Evolutionary conservation across 2,888 invertebrate genomes (phyloP).

Genomic region (Candidula unifasciata): DNA sequence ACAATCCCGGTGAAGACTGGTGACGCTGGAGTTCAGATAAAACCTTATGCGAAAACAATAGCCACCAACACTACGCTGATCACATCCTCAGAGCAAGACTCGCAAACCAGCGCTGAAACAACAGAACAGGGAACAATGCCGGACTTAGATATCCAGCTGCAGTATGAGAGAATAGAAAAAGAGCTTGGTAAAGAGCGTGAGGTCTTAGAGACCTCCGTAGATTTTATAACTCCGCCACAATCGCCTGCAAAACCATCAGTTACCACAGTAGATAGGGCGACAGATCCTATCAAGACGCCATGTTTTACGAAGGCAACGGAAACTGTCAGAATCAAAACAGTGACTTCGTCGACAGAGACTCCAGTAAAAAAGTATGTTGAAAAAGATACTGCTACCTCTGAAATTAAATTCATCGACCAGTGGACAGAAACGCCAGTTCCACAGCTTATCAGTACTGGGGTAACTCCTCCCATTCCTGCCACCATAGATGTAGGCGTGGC

Average conservation of each 20-base stretch:
- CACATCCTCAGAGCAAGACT: conserved; percentile 44
- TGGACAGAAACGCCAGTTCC: conserved; percentile 69
- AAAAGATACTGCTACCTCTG: conserved; percentile 65
- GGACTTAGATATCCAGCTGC: neutral
- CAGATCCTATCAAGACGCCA: conserved; percentile 28
- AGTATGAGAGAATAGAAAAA: neutral
- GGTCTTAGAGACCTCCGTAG: conserved; percentile 34
- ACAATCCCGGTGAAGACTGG: conserved; percentile 57
- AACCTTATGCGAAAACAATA: conserved; percentile 34
- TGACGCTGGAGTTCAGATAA: conserved; percentile 58
- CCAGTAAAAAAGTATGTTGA: conserved; percentile 50
- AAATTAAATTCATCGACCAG: conserved; percentile 60
- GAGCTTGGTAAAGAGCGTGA: neutral
- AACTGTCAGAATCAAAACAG: conserved; percentile 31
- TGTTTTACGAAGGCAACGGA: conserved; percentile 31
- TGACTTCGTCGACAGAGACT: conserved; percentile 42
- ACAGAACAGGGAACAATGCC: conserved; percentile 29
- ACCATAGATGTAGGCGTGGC: conserved; percentile 66
- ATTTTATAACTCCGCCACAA: conserved; percentile 35
- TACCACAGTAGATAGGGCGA: conserved; percentile 26
- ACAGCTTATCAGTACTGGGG: conserved; percentile 67
- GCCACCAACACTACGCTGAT: conserved; percentile 62
- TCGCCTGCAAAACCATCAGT: neutral
- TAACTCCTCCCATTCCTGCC: conserved; percentile 66
- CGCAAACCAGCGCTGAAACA: conserved; percentile 41